Evolutionary conservation across 2,888 invertebrate genomes (phyloP), one percentile per base, ranked within the genome.

Genomic region (Xylophagus ater): DNA sequence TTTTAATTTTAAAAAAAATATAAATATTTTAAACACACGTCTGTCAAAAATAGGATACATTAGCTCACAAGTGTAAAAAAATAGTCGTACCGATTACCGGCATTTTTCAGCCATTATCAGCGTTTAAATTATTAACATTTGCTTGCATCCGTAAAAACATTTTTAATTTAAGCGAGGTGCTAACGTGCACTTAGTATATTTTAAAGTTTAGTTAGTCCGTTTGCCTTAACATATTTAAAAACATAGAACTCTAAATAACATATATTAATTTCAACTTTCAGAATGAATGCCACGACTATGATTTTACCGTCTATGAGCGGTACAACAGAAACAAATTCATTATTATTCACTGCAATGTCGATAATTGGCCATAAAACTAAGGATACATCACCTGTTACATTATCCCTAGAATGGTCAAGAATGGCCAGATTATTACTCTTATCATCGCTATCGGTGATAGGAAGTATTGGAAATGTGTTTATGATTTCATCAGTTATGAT

Each of bases 401-500:
- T 81, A 18, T 74, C 71, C 48, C 64, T 70, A 1, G 76, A 78
- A 41, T 82, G 81, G 81, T 73, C 81, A 4, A 68, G 77, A 17
- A 68, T 82, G 17, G 75, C 72, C 2, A 66, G 80, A 10, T 68
- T 85, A 1, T 56, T 81, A 5, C 61, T 80, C 21, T 62, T 80
- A 35, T 74, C 76, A 1, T 71, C 74, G 3, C 66, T 80, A 46
- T 72, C 79, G 1, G 72, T 78, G 2, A 60, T 78, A 33, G 79
- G 79, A 8, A 77, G 76, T 51, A 70, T 80, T 55, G 85, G 83
- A 1, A 80, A 82, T 53, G 76, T 82, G 12, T 86, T 79, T 55
- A 74, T 83, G 67, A 81, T 82, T 44, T 81, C 79, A 47, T 72
- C 80, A 5, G 73, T 80, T 41, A 78, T 80, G 70, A 77, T 79